Percentiles rank a stretch among this genome's conserved stretches.
These are phyloP conservation scores for Silurus aristotelis DNA, from an alignment of 2,797 vertebrate genomes.

Conservation along the genomic window DNA sequence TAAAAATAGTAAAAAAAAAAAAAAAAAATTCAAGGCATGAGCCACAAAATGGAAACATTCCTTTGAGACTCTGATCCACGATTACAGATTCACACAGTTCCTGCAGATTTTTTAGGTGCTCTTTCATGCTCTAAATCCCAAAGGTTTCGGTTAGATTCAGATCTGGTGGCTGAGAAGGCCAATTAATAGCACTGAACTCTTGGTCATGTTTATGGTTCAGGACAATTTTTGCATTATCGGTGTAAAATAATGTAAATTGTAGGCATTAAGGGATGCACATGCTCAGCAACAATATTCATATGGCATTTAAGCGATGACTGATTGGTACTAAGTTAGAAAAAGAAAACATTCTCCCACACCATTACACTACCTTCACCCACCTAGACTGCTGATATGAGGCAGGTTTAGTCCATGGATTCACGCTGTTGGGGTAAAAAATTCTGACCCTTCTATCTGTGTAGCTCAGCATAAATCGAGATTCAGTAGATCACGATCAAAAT, in stretches of 20 bases:
- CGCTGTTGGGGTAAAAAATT: background rate
- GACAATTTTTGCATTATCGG: no score
- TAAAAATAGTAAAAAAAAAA: no score
- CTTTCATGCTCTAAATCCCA: background rate
- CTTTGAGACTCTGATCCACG: background rate
- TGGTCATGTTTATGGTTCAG: background rate
- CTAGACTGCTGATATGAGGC: background rate
- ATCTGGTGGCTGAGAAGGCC: background rate
- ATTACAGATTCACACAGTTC: background rate
- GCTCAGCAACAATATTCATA: background rate
- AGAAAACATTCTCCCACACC: background rate
- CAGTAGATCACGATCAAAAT: background rate
- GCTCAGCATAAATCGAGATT: background rate
- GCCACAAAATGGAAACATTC: no score
- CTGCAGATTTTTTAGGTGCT: background rate
- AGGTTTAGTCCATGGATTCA: background rate
- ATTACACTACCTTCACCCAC: background rate
- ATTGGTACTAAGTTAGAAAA: background rate
- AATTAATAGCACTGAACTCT: background rate
- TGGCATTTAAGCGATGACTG: background rate
- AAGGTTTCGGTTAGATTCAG: background rate
- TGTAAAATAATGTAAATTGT: no score
- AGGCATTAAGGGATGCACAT: background rate
- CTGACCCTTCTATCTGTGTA: background rate
- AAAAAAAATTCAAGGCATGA: no score